These are phyloP conservation scores for Pogonocichla stellata DNA, from an alignment of 2,113 vertebrate genomes.

Conservation along the genomic window DNA sequence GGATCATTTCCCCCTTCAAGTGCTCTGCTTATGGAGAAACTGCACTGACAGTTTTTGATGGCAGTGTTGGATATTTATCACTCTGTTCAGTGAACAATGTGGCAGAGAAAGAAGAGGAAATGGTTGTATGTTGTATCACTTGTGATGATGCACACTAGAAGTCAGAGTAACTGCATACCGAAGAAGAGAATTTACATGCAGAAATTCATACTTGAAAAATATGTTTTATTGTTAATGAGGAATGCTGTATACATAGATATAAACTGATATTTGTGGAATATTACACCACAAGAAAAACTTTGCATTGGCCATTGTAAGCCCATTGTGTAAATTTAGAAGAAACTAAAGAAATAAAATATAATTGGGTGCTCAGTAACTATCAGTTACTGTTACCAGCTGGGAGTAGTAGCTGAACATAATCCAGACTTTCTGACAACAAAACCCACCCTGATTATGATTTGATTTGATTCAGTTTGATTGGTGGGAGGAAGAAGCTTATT, in stretches of 20 bases:
- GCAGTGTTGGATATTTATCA: background rate
- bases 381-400: background rate
- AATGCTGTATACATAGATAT: slow-evolving; percentile 30
- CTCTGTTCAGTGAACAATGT: background rate
- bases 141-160: slow-evolving; percentile 54
- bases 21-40: slow-evolving; percentile 26
- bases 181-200: slow-evolving; percentile 47
- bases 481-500: slow-evolving; percentile 2
- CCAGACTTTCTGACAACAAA: slow-evolving; percentile 11
- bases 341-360: slow-evolving; percentile 10
- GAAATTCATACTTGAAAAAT: slow-evolving; percentile 74
- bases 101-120: slow-evolving; percentile 56
- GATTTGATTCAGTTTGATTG: background rate
- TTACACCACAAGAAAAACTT: background rate
- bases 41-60: background rate
- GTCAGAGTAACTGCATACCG: slow-evolving; percentile 31
- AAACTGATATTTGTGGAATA: slow-evolving; percentile 24
- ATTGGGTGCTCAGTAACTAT: slow-evolving; percentile 57
- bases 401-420: background rate
- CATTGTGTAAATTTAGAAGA: slow-evolving; percentile 42
- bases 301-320: background rate
- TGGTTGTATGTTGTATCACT: slow-evolving; percentile 45
- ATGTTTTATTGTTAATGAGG: slow-evolving; percentile 36
- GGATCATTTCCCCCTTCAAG: slow-evolving; percentile 51
- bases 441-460: background rate